Percentiles rank a stretch among this genome's conserved stretches.
Conservation (phyloP, 2,797 vertebrate genomes). For the Hypotaenidia philippensis region DNA sequence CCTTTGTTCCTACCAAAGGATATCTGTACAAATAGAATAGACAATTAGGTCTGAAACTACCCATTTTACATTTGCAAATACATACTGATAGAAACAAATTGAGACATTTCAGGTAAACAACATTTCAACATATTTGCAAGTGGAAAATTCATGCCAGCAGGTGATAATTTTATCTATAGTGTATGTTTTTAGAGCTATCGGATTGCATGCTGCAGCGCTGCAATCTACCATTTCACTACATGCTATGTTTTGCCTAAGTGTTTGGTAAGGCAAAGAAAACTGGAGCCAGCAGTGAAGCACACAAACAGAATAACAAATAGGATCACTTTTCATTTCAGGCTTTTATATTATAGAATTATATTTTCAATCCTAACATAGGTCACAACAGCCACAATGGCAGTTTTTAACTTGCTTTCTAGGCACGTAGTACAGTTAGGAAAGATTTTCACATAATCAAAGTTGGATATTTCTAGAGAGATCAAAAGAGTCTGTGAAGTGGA, state of each 20-base stretch:
- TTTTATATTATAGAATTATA: conserved; percentile 9
- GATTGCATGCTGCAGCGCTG: not conserved
- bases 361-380: conserved; percentile 53
- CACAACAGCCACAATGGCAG: conserved; percentile 42
- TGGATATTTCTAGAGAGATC: conserved; percentile 79
- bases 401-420: conserved; percentile 74
- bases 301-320: conserved; percentile 31
- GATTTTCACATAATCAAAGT: conserved; percentile 80
- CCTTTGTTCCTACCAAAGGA: not conserved
- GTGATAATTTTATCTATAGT: not conserved
- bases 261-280: not conserved
- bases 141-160: not conserved
- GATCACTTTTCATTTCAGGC: not conserved
- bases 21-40: not conserved
- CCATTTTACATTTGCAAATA: not conserved
- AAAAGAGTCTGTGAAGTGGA: conserved; percentile 79
- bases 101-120: not conserved
- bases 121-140: not conserved
- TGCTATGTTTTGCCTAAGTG: not conserved
- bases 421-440: conserved; percentile 67
- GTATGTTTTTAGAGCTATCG: not conserved
- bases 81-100: not conserved
- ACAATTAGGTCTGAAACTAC: not conserved
- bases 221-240: not conserved
- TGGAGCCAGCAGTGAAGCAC: not conserved